phyloP scores from a whole-genome alignment of 2,888 invertebrate genomes.

The Rapana venosa region DNA sequence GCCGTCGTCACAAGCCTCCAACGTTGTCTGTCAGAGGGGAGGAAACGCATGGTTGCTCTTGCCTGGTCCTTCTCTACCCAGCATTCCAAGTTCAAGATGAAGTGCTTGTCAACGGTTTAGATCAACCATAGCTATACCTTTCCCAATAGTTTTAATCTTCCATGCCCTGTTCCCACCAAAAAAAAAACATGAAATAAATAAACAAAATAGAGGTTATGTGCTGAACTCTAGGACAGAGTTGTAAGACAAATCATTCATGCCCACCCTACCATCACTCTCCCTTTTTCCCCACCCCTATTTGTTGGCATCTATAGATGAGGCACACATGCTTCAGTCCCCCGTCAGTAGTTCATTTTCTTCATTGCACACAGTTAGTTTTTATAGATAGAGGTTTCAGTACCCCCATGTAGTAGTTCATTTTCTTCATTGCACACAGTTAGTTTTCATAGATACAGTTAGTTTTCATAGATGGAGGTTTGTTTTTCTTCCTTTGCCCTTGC shows the following conservation, averaged over 20 bases:
- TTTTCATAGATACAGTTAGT: too few species aligned
- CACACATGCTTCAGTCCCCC: neutral
- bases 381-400: too few species aligned
- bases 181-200: neutral
- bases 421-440: too few species aligned
- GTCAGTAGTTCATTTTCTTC: neutral
- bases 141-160: neutral
- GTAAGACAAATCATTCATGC: neutral
- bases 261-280: neutral
- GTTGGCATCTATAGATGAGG: neutral
- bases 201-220: too few species aligned
- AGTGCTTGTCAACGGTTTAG: neutral
- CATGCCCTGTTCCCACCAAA: neutral
- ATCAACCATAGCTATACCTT: neutral
- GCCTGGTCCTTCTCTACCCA: conserved; percentile 29
- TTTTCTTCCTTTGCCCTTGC: too few species aligned
- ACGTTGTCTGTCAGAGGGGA: neutral
- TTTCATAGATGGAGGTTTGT: too few species aligned
- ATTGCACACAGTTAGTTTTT: too few species aligned
- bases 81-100: conserved; percentile 49
- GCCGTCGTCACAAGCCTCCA: conserved; percentile 12
- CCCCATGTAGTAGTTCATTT: neutral
- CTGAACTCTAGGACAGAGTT: too few species aligned
- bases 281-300: neutral
- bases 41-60: conserved; percentile 19